phyloP scores from a whole-genome alignment of 2,888 invertebrate species.

The Sicus ferrugineus region DNA sequence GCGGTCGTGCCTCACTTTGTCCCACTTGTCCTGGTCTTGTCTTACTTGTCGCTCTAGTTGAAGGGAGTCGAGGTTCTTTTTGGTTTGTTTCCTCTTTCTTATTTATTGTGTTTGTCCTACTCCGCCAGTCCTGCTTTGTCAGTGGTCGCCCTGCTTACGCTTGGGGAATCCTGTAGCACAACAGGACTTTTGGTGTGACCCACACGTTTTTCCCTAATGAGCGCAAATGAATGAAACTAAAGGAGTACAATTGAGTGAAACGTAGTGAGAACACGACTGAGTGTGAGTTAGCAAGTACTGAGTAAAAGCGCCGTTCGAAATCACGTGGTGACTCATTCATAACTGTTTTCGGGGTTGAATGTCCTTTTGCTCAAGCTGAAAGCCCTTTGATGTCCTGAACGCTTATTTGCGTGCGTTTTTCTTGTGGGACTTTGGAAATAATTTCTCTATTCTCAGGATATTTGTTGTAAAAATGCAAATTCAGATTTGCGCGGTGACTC shows the following conservation, averaged over 20 bases:
- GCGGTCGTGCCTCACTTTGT: no score
- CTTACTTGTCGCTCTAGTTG: not conserved
- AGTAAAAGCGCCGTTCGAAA: conserved; percentile 4
- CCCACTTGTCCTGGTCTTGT: no score
- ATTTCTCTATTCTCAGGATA: no score
- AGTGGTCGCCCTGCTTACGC: no score
- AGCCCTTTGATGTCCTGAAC: not conserved
- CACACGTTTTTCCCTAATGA: not conserved
- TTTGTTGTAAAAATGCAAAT: no score
- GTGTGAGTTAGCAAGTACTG: no score
- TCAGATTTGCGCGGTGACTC: no score
- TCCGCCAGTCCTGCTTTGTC: not conserved
- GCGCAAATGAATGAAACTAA: not conserved
- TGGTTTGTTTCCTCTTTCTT: not conserved
- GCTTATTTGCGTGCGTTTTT: not conserved
- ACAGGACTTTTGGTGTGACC: no score
- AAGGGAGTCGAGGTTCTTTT: no score
- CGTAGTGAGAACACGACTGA: no score
- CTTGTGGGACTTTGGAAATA: not conserved
- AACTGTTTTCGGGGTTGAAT: conserved; percentile 20
- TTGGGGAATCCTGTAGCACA: no score
- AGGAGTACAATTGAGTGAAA: no score
- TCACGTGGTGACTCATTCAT: conserved; percentile 31
- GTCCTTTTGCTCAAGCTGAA: not conserved
- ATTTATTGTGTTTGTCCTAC: not conserved